Evolutionary conservation across 2,113 vertebrate species (phyloP), one percentile per base, ranked within the genome.

Genomic region (Sphyrna mokarran): DNA sequence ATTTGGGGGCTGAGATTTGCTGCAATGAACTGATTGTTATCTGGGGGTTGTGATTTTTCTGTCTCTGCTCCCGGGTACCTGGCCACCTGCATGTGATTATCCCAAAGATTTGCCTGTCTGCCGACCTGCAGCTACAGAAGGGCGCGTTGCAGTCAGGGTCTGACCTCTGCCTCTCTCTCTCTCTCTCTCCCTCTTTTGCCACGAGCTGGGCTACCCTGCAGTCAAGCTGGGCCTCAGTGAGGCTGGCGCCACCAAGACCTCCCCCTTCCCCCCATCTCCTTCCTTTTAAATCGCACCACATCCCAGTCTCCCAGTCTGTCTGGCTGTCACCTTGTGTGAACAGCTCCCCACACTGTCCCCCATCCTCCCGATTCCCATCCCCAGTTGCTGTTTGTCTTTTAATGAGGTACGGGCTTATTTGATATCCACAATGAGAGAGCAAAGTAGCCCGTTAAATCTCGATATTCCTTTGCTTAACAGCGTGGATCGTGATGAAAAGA

Each of bases 111-210:
- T 94, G 61, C 33, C 29, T 40, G 96, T 95, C 76, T 91, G 69
- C 66, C n/a, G 43, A 14, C 85, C 90, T 22, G 68, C 83, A 69
- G 54, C 58, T 70, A 29, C 96, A 95, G 95, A 96, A 89, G 96
- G 90, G 95, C 96, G 95, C 78, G 66, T 68, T 96, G 96, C 96
- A 96, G 95, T 93, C 83, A 63, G 72, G 78, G 94, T 87, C 33
- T 80, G 95, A 69, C 96, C 95, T 96, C 93, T 95, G 96, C n/a
- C 9, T 63, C 61, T 63, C 61, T 13, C 61, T 13, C 8, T 11
- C 61, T 9, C 61, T 63, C 61, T 63, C 61, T 63, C 61, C 8
- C 61, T 63, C 61, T 4, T 89, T 33, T 83, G 70, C 54, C 70
- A 93, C 43, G 43, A 78, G 58, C 26, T 18, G 22, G 23, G 23